phyloP scores from a whole-genome alignment of 2,888 invertebrate genomes.

The Siphonodentalium dalli region DNA sequence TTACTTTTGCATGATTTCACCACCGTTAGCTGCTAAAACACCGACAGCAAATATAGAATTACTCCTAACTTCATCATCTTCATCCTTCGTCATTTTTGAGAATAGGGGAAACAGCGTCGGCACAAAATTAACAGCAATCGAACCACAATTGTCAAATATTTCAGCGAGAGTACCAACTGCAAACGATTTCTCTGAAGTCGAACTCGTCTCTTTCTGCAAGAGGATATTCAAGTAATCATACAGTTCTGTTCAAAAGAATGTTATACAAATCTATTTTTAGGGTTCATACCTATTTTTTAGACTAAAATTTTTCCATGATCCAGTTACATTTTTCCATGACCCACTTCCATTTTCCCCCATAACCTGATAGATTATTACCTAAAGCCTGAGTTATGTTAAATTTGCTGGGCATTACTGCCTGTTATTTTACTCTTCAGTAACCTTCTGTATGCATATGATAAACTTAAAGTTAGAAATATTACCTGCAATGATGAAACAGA shows the following conservation, averaged over 20 bases:
- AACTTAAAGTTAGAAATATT: no score
- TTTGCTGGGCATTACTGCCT: no score
- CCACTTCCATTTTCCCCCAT: no score
- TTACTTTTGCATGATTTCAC: slow-evolving; percentile 53
- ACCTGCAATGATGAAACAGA: no score
- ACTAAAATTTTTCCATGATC: no score
- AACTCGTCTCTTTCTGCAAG: slow-evolving; percentile 73
- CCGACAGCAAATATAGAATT: slow-evolving; percentile 81
- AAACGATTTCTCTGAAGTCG: slow-evolving; percentile 75
- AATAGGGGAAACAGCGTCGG: slow-evolving; percentile 73
- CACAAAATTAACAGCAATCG: slow-evolving; percentile 68
- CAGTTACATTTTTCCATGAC: no score
- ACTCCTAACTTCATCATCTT: slow-evolving; percentile 76
- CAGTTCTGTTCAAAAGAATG: no score
- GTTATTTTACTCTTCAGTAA: no score
- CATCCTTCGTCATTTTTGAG: slow-evolving; percentile 71
- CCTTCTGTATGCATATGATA: no score
- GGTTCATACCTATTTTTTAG: no score
- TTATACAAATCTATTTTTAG: background rate
- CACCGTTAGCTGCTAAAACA: slow-evolving; percentile 75
- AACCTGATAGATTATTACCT: no score
- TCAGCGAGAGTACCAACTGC: slow-evolving; percentile 79
- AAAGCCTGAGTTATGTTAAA: no score
- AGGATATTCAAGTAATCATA: slow-evolving; percentile 11
- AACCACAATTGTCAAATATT: slow-evolving; percentile 72